A percentile compares a stretch with the other conserved stretches of the same genome.
Conservation (phyloP, 2,113 vertebrate genomes). For the Platycercus adscitus region DNA sequence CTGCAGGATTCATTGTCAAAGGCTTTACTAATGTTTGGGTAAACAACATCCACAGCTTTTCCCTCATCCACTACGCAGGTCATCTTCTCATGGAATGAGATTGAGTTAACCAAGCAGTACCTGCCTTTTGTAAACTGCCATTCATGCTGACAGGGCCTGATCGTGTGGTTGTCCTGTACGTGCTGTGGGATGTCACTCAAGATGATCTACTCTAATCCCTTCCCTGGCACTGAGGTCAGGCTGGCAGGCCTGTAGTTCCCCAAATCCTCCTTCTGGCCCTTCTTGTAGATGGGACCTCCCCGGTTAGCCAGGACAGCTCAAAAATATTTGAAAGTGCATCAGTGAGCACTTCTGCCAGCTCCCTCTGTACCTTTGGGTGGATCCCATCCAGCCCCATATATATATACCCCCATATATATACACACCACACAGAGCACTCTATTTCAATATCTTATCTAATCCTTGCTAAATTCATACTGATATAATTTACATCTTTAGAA, state of each 20-base stretch:
- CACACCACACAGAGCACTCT: background rate
- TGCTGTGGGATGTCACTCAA: background rate
- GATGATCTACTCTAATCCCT: background rate
- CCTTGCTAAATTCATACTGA: background rate
- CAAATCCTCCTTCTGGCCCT: background rate
- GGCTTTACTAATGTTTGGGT: too few relatives aligned
- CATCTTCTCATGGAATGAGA: background rate
- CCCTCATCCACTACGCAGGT: background rate
- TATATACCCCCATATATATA: background rate
- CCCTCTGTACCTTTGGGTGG: background rate
- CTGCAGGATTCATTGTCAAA: too few relatives aligned
- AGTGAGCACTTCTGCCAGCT: background rate
- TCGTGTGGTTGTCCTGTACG: background rate
- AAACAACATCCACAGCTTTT: too few relatives aligned
- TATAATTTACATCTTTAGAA: background rate
- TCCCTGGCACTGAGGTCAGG: background rate
- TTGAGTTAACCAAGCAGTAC: background rate
- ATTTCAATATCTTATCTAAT: background rate
- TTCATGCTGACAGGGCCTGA: rapidly evolving
- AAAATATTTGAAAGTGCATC: background rate
- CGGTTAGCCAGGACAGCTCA: background rate
- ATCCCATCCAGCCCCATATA: too few relatives aligned
- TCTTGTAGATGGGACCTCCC: background rate
- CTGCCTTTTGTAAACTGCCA: background rate
- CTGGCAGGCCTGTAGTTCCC: background rate